Evolutionary conservation across 2,888 invertebrate species (phyloP).

Genomic region (Phymatocera aterrima): DNA sequence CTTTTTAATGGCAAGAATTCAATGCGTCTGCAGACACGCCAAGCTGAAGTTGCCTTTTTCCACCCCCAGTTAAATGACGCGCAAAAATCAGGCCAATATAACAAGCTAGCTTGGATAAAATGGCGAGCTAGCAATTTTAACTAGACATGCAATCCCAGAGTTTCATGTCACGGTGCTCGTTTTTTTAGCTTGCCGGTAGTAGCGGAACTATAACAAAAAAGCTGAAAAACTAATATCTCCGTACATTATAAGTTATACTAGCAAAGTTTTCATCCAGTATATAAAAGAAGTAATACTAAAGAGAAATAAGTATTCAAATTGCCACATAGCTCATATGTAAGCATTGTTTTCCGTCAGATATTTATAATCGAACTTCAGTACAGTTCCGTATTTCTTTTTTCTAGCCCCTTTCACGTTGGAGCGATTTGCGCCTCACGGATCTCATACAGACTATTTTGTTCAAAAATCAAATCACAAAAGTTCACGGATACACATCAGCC

Average conservation of each 20-base stretch:
- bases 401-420: too few species aligned
- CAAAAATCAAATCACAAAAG: too few species aligned
- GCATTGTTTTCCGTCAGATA: background rate
- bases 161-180: background rate
- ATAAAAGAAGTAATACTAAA: background rate
- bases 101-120: background rate
- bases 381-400: too few species aligned
- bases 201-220: background rate
- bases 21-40: background rate
- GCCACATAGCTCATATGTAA: too few species aligned
- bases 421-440: too few species aligned
- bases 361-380: too few species aligned
- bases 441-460: too few species aligned
- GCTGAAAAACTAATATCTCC: background rate
- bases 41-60: background rate
- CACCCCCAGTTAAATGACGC: background rate
- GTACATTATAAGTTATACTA: background rate
- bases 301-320: background rate
- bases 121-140: background rate
- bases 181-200: background rate
- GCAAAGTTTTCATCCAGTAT: background rate
- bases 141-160: slow-evolving; percentile 13
- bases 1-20: slow-evolving; percentile 6
- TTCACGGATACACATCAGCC: too few species aligned
- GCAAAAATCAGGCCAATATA: slow-evolving; percentile 19